Evolutionary conservation across 2,797 vertebrate genomes (phyloP).

Genomic region (Squalus acanthias): DNA sequence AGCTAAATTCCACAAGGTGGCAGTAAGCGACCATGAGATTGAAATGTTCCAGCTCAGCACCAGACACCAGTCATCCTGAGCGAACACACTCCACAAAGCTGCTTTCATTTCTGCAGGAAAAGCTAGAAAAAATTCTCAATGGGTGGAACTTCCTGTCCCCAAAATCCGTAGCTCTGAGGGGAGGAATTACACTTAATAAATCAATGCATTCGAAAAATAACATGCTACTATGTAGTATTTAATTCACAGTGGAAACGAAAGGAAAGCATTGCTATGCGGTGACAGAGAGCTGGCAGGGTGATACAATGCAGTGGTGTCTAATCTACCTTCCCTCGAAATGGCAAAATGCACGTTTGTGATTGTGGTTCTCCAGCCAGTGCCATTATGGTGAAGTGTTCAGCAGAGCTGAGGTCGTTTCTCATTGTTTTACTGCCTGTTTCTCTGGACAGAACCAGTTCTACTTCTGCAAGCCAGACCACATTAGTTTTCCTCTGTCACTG

Average conservation of each 20-base stretch:
- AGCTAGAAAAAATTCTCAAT: background rate
- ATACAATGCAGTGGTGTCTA: background rate
- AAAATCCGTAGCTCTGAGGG: background rate
- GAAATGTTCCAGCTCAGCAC: background rate
- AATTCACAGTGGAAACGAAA: background rate
- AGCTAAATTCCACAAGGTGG: background rate
- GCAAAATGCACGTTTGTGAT: background rate
- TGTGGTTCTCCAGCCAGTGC: background rate
- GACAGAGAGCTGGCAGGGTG: background rate
- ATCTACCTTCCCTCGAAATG: background rate
- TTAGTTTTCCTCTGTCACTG: background rate
- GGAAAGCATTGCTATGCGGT: background rate
- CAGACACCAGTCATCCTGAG: background rate
- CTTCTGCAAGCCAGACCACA: background rate
- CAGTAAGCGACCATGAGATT: background rate
- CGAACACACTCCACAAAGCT: background rate
- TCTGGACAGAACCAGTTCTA: background rate
- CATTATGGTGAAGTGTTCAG: background rate
- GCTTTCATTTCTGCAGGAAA: background rate
- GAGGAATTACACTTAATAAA: slow-evolving; percentile 28
- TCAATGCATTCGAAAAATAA: slow-evolving; percentile 26
- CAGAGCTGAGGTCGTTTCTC: background rate
- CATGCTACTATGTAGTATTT: background rate
- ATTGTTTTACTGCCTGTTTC: background rate
- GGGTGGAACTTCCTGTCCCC: background rate